phyloP scores from a whole-genome alignment of 2,113 vertebrate genomes.

The Saccopteryx leptura region DNA sequence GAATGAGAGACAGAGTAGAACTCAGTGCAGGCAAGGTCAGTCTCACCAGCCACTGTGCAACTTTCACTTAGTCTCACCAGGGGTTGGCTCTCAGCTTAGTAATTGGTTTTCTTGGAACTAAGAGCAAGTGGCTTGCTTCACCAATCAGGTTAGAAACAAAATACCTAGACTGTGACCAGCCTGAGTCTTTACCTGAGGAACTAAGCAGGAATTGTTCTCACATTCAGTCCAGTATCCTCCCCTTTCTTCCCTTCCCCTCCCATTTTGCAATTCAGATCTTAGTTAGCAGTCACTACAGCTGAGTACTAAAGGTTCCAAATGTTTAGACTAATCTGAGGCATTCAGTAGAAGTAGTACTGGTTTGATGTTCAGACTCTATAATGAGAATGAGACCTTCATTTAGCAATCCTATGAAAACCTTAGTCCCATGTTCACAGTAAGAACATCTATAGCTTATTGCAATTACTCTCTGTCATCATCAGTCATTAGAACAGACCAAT shows the following conservation, averaged over 20 bases:
- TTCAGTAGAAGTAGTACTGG: neutral
- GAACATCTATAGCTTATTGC: neutral
- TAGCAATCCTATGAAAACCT: neutral
- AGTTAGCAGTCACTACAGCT: neutral
- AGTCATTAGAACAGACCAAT: constrained; percentile 36
- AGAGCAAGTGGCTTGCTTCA: constrained; percentile 41
- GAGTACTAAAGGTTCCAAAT: constrained; percentile 2
- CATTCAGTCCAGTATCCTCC: neutral
- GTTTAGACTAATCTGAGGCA: constrained; percentile 7
- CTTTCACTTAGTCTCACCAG: neutral
- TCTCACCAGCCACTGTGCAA: neutral
- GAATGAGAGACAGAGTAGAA: neutral
- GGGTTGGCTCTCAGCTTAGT: neutral
- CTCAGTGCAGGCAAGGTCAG: neutral
- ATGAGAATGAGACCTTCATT: constrained; percentile 11
- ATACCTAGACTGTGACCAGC: neutral
- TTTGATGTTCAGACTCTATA: neutral
- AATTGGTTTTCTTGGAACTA: constrained; percentile 52
- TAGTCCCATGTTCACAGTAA: neutral
- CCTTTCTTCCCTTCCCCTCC: neutral
- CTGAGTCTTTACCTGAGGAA: neutral
- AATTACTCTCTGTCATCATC: neutral
- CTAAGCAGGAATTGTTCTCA: neutral
- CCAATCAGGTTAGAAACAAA: constrained; percentile 40
- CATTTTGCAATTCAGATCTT: neutral